A percentile compares a stretch with the other conserved stretches of the same genome.
phyloP scores from a whole-genome alignment of 2,888 invertebrate genomes.

The Himalopsyche tibetana region DNA sequence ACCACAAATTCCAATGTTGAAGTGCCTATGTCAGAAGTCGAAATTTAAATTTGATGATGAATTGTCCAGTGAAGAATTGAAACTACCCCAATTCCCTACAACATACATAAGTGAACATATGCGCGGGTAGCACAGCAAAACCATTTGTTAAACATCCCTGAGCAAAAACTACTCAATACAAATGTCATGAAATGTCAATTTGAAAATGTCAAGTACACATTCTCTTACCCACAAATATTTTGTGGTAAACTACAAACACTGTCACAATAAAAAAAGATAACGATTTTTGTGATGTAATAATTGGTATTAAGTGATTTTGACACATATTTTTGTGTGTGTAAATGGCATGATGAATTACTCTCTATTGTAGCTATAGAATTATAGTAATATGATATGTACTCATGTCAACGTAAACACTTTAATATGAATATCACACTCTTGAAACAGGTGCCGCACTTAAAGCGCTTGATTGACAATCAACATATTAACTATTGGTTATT shows the following conservation, averaged over 20 bases:
- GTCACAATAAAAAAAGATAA: neutral
- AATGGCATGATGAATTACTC: no score
- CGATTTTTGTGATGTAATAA: no score
- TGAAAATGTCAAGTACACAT: constrained; percentile 57
- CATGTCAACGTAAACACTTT: no score
- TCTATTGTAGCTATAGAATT: no score
- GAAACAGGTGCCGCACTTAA: no score
- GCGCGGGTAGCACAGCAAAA: constrained; percentile 46
- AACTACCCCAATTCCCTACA: neutral
- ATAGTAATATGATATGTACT: no score
- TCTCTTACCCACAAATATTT: neutral
- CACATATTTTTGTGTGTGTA: no score
- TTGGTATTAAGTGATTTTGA: no score
- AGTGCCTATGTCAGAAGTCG: neutral
- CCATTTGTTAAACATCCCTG: constrained; percentile 55
- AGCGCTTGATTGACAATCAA: no score
- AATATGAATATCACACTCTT: no score
- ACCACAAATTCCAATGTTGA: no score
- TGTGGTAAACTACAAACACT: neutral
- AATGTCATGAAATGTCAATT: constrained; percentile 62
- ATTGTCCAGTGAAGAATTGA: neutral
- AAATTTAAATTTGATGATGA: neutral
- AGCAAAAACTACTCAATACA: constrained; percentile 44
- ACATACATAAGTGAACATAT: neutral
- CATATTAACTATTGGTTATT: no score